Base-by-base conservation (phyloP, 2,113 vertebrate species). In the Poecile atricapillus region DNA sequence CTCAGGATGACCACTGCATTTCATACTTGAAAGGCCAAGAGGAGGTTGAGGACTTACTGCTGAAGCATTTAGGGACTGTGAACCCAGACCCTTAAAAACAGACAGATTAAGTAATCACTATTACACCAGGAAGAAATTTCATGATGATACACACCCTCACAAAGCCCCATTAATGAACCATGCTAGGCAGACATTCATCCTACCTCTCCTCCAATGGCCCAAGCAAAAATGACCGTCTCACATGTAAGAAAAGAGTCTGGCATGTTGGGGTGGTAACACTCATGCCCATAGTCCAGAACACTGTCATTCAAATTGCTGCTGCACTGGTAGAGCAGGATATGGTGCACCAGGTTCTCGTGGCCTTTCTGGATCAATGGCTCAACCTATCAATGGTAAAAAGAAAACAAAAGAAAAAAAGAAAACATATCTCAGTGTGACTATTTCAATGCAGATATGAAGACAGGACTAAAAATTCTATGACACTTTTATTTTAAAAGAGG, bases 131-230 rank as follows among this genome's bases (percentile, higher is more conserved):
- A 81, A 83, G 31, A 86, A 52, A n/a, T 20, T 92, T 74, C 30
- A 24, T 58, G n/a, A 33, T 13, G 21, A 41, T 41, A 35, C 12
- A 55, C 19, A 33, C 4, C 18, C 14, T 71, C 37, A 37, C n/a
- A 73, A 65, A 60, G 11, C 30, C 39, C 35, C 18, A 14, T 3
- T 52, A 49, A 73, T 49, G 73, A 91, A 80, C 23, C 43, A 28
- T 4, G 11, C 8, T 43, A 67, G 56, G 56, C 11, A 78, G 39
- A 22, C 12, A 53, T 69, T 37, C 67, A 69, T 79, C 98, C 73
- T 96, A 99, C 99, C 98, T 99, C 98, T 96, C 98, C 98, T 89
- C 98, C 99, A 70, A 98, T 98, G 93, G 98, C 99, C 99, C 99
- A 99, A 35, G 98, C 98, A 43, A 98, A 98, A 95, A 99, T 96